Conservation (phyloP, 2,797 vertebrate genomes). For the Rallus crepitans region DNA sequence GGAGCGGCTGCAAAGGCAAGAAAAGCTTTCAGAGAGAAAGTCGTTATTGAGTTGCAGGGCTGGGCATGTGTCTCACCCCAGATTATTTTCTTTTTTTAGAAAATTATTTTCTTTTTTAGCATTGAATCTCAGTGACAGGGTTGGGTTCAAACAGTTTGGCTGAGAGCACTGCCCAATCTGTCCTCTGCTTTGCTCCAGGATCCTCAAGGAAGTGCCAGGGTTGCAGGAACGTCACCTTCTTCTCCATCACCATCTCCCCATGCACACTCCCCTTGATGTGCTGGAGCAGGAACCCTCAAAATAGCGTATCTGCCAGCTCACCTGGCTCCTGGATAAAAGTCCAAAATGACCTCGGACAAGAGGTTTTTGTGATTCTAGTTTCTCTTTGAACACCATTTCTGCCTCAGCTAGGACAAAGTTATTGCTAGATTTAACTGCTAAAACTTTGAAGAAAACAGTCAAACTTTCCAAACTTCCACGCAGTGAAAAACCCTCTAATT, state of each 20-base stretch:
- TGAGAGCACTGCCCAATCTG: accelerated
- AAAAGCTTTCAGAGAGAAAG: conserved; percentile 2
- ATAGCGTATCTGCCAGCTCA: not conserved
- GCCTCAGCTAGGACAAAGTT: not conserved
- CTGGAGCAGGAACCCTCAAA: not conserved
- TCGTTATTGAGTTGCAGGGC: conserved; percentile 3
- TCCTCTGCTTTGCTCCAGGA: not conserved
- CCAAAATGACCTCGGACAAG: not conserved
- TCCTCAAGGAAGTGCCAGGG: not conserved
- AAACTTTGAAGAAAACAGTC: not conserved
- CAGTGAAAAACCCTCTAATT: not conserved
- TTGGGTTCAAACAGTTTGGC: not conserved
- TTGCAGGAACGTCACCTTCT: not conserved
- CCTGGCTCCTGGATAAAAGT: not conserved
- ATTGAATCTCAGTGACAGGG: not conserved
- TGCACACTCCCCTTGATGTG: accelerated
- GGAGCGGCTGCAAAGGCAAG: not conserved
- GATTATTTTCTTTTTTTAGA: conserved; percentile 21
- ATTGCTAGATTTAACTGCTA: not conserved
- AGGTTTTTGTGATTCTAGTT: not conserved
- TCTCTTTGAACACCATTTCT: not conserved
- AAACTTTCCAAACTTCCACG: not conserved
- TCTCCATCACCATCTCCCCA: not conserved
- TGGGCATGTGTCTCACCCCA: not conserved
- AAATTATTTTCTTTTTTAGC: not conserved